Base-by-base conservation (phyloP, 2,113 vertebrate genomes). In the Copsychus sechellarum region DNA sequence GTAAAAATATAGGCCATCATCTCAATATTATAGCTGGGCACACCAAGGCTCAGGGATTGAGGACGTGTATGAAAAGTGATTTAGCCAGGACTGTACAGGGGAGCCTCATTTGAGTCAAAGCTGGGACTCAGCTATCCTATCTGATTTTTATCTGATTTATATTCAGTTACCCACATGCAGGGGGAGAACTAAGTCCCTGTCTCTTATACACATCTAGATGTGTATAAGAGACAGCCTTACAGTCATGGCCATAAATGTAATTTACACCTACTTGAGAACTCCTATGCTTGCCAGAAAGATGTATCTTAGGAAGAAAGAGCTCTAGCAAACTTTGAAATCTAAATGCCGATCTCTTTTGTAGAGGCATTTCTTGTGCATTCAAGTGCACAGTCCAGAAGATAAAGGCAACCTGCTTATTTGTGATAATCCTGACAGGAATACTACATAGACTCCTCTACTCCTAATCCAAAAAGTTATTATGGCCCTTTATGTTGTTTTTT, bases 161-260 rank as follows among this genome's bases (percentile, higher is more conserved):
- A 70, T 93, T 90, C 54, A 74, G 33, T 88, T 42, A 71, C 38
- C 54, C 40, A 50, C 17, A 42, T 57, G 40, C 51, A 82, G n/a
- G 8, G 40, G 12, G n/a, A 80, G 45, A 87, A 91, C 57, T 80
- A 93, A 85, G n/a, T n/a, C n/a, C n/a, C n/a, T n/a, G n/a, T n/a
- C n/a, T n/a, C n/a, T n/a, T n/a, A n/a, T n/a, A n/a, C n/a, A n/a
- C n/a, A n/a, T n/a, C n/a, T n/a, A n/a, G n/a, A n/a, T n/a, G n/a
- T n/a, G n/a, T n/a, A n/a, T n/a, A n/a, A n/a, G n/a, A n/a, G n/a
- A n/a, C n/a, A n/a, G n/a, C n/a, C 83, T 94, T 90, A 90, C 56
- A 94, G 88, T 95, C 90, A 94, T 66, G 72, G 86, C 40, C 64
- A 81, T 96, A 95, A 96, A 96, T 84, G 57, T 92, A 95, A 95